A percentile compares a stretch with the other conserved stretches of the same genome.
Evolutionary conservation across 2,797 vertebrate genomes (phyloP).

Genomic region (Scyliorhinus canicula): DNA sequence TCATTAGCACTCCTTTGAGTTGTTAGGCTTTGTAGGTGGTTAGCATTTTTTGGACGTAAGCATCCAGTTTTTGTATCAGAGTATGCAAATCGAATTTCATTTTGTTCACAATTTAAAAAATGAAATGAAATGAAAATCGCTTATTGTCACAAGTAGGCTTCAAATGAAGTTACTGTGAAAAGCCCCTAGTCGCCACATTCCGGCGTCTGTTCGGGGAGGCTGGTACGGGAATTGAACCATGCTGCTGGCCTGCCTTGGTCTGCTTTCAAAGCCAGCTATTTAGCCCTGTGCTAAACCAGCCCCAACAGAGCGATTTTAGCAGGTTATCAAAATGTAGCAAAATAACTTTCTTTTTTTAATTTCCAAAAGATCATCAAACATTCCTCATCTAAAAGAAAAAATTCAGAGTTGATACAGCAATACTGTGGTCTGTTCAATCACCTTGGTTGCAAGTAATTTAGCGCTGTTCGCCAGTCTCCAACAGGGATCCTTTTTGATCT

Average conservation of each 20-base stretch:
- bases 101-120: too few species aligned
- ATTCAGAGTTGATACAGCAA: background rate
- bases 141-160: too few species aligned
- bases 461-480: constrained; percentile 75
- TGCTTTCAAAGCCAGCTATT: too few species aligned
- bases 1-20: background rate
- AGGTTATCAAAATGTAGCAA: background rate
- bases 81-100: background rate
- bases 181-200: too few species aligned
- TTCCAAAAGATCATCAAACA: background rate
- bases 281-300: too few species aligned
- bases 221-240: too few species aligned
- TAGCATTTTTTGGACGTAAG: background rate
- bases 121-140: too few species aligned
- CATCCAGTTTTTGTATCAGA: background rate
- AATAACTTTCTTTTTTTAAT: too few species aligned
- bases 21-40: background rate
- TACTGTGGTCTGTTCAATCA: constrained; percentile 45
- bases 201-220: too few species aligned
- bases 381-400: background rate
- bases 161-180: too few species aligned
- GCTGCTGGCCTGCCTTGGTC: too few species aligned
- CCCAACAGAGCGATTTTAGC: background rate
- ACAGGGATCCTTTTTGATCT: constrained; percentile 70
- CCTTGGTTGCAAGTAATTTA: constrained; percentile 74